Base-by-base conservation (phyloP, 2,797 vertebrate genomes). In the Knipowitschia caucasica region DNA sequence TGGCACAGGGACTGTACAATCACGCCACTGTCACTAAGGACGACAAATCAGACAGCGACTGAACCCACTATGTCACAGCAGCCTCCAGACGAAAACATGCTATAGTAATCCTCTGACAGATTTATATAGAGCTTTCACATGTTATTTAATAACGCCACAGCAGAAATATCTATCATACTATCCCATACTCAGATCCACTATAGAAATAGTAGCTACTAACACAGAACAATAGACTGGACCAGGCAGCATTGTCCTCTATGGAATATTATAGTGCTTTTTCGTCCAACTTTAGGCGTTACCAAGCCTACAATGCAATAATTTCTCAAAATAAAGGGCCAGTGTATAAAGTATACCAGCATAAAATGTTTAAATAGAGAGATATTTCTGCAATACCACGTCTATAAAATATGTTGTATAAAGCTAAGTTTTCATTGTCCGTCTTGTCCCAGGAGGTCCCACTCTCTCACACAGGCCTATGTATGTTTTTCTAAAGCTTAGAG, bases 341-440 rank as follows among this genome's bases (percentile, higher is more conserved):
- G 92, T 93, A 91, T 84, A 94, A 89, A 94, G 88, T 85, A 94
- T 94, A 97, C 95, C 96, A 97, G 96, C 96, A 98, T 94, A 90
- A 91, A 87, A 89, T 89, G 91, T 90, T 91, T 71, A 30, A 86
- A 88, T 81, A 86, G n/a, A 91, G 85, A 89, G 89, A 93, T 81
- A 92, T 91, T 92, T 93, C 93, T 93, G 91, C 92, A 95, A 95
- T 93, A 94, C 92, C 91, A 88, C 92, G 86, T 94, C 93, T 93
- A 89, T 89, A 90, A 82, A 84, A 82, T 86, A 87, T 91, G 87
- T 84, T 91, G 91, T 89, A 89, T 86, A 93, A 91, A 92, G 89
- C 88, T 89, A 78, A 88, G 85, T 91, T 87, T 82, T 82, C 80
- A 81, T 77, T 81, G 82, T 84, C 73, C 62, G 82, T 88, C 62